Evolutionary conservation across 1,140 invertebrate genomes (phyloP), one percentile per base, ranked within the genome.

Genomic region (Megathymus violae): DNA sequence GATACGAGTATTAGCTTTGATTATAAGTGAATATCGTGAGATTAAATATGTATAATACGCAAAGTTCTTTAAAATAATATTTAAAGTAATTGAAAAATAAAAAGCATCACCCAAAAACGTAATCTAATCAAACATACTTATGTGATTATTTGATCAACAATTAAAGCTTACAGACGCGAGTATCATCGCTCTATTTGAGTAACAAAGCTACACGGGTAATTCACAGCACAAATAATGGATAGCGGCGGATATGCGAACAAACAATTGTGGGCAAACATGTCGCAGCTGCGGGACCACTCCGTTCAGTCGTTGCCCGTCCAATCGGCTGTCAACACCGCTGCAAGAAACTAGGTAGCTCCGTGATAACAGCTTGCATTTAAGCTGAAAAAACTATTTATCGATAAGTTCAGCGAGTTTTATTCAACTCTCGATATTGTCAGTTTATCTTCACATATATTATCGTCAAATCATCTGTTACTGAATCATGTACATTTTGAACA

Each of bases 151-250:
- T 43, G 51, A 5, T 46, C 15, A 65, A 67, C 34, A 67, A 63
- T 46, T 59, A 69, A 34, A 36, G 41, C 41, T 46, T 58, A 65
- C 67, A 64, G 65, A 60, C 60, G 65, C 52, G 64, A 68, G 70
- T 75, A 74, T 78, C 67, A 76, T 69, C 65, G 73, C 48, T 69
- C 69, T 85, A 76, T 82, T 84, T 84, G 73, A 71, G 67, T 72
- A 76, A 72, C 69, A 69, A 84, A 80, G 82, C 72, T 78, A 80
- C 81, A 80, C 70, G 65, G 71, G 72, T 88, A 84, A 88, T 82
- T 73, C 76, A 51, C 56, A 68, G 71, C 64, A 62, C 78, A 88
- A 85, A 88, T 83, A 88, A 80, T 78, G 77, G 80, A 82, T 81
- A 74, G 71, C 68, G 72, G 61, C 71, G 75, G 78, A 82, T 81